These are phyloP conservation scores for Neotragus moschatus DNA, from an alignment of 2,113 vertebrate species.

Conservation along the genomic window DNA sequence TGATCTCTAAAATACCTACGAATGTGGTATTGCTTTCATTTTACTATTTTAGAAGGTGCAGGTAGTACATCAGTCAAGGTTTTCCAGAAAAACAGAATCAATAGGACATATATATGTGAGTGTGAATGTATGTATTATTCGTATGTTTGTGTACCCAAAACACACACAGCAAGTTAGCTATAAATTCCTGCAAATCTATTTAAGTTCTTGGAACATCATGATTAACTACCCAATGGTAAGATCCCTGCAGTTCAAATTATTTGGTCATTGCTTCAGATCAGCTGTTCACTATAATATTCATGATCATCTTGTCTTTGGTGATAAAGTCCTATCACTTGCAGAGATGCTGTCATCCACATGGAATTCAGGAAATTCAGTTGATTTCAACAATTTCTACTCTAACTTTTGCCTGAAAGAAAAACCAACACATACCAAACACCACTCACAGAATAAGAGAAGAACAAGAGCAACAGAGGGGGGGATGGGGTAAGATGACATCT, in stretches of 20 bases:
- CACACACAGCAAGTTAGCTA: background rate
- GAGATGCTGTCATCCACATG: background rate
- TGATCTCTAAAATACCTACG: background rate
- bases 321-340: background rate
- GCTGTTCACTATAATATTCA: background rate
- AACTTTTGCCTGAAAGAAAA: background rate
- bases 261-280: background rate
- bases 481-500: background rate
- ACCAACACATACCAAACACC: background rate
- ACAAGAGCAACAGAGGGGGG: background rate
- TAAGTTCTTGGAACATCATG: background rate
- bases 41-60: background rate
- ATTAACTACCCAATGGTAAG: background rate
- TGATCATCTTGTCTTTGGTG: background rate
- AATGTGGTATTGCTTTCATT: background rate
- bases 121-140: background rate
- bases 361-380: background rate
- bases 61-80: background rate
- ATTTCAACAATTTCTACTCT: background rate
- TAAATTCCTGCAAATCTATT: background rate
- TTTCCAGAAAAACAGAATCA: background rate
- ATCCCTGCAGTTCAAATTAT: background rate
- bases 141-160: background rate
- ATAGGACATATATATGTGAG: background rate
- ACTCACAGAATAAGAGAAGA: background rate